Evolutionary conservation across 2,888 invertebrate genomes (phyloP), one percentile per base, ranked within the genome.

Genomic region (Caradrina kadenii): DNA sequence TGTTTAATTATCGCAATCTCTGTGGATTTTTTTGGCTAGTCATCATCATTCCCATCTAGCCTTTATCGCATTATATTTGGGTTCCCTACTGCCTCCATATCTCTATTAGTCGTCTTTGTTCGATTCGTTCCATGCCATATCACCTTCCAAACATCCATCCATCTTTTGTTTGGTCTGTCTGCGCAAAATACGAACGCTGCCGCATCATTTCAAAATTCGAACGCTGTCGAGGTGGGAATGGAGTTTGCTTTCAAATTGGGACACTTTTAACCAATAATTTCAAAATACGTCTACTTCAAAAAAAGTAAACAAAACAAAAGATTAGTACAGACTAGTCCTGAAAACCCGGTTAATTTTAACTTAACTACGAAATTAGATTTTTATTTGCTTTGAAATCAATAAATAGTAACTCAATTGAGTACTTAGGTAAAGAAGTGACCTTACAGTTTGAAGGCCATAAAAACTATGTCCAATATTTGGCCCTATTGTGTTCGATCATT

Each of bases 1-100:
- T 69, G 17, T 42, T 74, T 17, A 56, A 55, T 73, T 31, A 70
- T 65, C 19, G 11, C 11, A 50, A 50, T 22, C 13, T 42, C 4
- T 11, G 17, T 59, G 15, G 11, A n/a, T 31, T 50, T 60, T 53
- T 39, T 42, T 7, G 11, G 1, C 1, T 8, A 68, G 17, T 35
- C 15, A 54, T 26, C 10, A n/a, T n/a, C 5, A 65, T 10, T 2
- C n/a, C 53, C 4, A 48, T 11, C n/a, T 53, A 42, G 15, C 5
- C 5, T 2, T 13, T 15, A 48, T 22, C 3, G 13, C 5, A 10
- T 42, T 56, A 22, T 19, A 39, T 63, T 69, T 21, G 15, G 13
- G 17, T 6, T n/a, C 13, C 22, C 21, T 35, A 2, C 1, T 53
- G 19, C 19, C 13, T 2, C 15, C 52, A 54, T 13, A 26, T 53